Evolutionary conservation across 2,888 invertebrate species (phyloP).

Genomic region (Sclerodermus sp.): DNA sequence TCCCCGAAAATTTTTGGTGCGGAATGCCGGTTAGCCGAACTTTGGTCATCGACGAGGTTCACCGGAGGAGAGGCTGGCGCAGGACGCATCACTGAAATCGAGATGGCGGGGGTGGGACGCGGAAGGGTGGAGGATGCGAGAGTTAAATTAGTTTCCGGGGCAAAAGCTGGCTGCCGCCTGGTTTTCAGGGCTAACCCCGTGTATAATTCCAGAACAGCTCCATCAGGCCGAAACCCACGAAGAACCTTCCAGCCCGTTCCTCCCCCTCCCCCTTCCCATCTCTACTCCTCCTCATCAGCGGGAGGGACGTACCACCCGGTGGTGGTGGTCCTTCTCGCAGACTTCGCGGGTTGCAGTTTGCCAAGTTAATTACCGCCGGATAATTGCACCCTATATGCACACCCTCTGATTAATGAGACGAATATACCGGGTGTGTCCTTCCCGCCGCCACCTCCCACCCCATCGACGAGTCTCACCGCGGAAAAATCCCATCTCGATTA

Average conservation of each 20-base stretch:
- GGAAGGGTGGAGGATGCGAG: conserved; percentile 33
- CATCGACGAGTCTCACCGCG: too few species aligned
- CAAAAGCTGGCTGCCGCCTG: conserved; percentile 42
- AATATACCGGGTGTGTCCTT: too few species aligned
- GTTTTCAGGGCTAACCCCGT: conserved; percentile 45
- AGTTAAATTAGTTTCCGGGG: conserved; percentile 53
- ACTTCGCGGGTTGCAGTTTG: conserved; percentile 40
- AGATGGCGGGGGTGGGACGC: conserved; percentile 4
- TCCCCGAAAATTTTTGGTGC: too few species aligned
- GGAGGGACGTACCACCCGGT: conserved; percentile 11
- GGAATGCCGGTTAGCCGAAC: too few species aligned
- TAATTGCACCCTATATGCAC: conserved; percentile 44
- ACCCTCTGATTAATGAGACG: too few species aligned
- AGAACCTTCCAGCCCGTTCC: conserved; percentile 31
- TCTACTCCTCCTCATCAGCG: conserved; percentile 7
- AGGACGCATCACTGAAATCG: conserved; percentile 5
- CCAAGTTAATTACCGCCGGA: conserved; percentile 52
- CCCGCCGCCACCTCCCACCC: too few species aligned
- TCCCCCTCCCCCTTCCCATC: conserved; percentile 13
- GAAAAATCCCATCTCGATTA: too few species aligned
- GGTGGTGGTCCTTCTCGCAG: conserved; percentile 18
- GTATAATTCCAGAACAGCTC: conserved; percentile 50
- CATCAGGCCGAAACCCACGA: conserved; percentile 41
- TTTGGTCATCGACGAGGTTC: too few species aligned
- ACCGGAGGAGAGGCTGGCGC: not conserved